Base-by-base conservation (phyloP, 2,888 invertebrate genomes). In the Tethea ocularis region DNA sequence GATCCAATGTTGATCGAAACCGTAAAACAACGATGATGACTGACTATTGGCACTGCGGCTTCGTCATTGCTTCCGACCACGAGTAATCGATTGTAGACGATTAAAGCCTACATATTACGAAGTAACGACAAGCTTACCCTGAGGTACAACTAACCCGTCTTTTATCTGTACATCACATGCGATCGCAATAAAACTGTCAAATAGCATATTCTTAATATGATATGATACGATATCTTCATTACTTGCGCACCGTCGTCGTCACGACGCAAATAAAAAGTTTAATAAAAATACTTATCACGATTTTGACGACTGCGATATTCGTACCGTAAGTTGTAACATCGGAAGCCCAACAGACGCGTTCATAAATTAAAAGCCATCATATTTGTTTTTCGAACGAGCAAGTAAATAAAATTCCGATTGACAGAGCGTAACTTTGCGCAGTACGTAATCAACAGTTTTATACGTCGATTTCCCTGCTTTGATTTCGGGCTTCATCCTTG, bases 321-420 rank as follows among this genome's bases (percentile, higher is more conserved):
- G 72, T 78, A 73, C 75, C 71, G 74, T 71, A 71, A 68, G 74
- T 68, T 79, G 77, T 26, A 76, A 77, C 77, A 33, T 79, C 76
- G 63, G 71, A 73, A 71, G 75, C 73, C 74, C 79, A 75, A 72
- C 80, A 73, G 82, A 82, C 80, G 74, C 78, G 80, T 77, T 87
- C 84, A 87, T 91, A 90, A 91, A 91, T 91, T 90, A 91, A 90
- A 89, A 84, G 84, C 86, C 83, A 83, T 91, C 88, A 89, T 89
- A 88, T 91, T 91, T 91, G 86, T 86, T 89, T 89, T 88, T 82
- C 79, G 80, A 84, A 85, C 82, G 87, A 82, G 77, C 82, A 82
- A 83, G 86, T 84, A 88, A 91, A 90, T 89, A 88, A 88, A 90
- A 89, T 88, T 84, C 80, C 83, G 80, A 86, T 86, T 85, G 85